These are phyloP conservation scores for Tenebrosternarchus preto DNA, from an alignment of 2,113 vertebrate species.

Conservation along the genomic window DNA sequence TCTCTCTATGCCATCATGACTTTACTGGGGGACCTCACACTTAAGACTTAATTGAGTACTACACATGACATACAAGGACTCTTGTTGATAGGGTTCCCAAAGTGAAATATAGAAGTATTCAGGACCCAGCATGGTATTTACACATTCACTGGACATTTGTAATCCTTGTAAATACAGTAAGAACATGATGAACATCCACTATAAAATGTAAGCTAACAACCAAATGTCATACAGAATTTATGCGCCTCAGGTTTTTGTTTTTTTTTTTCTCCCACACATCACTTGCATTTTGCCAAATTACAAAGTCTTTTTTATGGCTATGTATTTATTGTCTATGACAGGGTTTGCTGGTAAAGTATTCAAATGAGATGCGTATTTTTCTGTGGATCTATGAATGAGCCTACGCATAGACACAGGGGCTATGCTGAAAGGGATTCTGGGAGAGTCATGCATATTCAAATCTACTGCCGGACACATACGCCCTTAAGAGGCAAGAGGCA, in stretches of 20 bases:
- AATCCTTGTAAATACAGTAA: constrained; percentile 31
- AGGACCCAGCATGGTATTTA: constrained; percentile 7
- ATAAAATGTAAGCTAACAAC: constrained; percentile 39
- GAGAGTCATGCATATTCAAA: constrained; percentile 81
- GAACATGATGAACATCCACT: constrained; percentile 40
- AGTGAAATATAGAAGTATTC: constrained; percentile 31
- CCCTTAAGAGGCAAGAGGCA: constrained; percentile 75
- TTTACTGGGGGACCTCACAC: constrained; percentile 14
- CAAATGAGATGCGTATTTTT: constrained; percentile 73
- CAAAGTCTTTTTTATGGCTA: constrained; percentile 55
- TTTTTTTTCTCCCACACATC: constrained; percentile 34
- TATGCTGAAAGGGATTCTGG: constrained; percentile 72
- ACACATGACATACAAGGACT: constrained; percentile 19
- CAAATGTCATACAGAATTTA: constrained; percentile 39
- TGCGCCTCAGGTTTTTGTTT: constrained; percentile 34
- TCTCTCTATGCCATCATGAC: constrained; percentile 42
- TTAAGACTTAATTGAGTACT: background rate
- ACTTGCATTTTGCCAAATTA: constrained; percentile 54
- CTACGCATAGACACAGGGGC: constrained; percentile 55
- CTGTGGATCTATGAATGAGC: constrained; percentile 58
- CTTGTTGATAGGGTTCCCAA: constrained; percentile 10
- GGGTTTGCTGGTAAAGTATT: constrained; percentile 68
- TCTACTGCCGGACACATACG: constrained; percentile 76
- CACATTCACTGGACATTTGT: constrained; percentile 31
- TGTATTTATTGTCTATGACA: constrained; percentile 70